Evolutionary conservation across 2,888 invertebrate genomes (phyloP), one percentile per base, ranked within the genome.

Genomic region (Meloe dianella): DNA sequence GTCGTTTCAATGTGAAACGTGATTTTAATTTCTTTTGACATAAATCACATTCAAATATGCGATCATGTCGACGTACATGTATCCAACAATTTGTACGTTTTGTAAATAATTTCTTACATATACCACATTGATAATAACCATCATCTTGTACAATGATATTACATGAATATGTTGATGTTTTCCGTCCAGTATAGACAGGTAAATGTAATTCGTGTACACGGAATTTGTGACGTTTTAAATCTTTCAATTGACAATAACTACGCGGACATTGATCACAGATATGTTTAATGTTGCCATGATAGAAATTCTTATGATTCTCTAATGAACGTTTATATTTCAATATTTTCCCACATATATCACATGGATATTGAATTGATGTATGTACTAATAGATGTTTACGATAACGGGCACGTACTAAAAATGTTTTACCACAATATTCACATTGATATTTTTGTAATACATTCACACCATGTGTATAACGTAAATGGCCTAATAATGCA

Each of bases 201-300:
- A 47, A 47, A 17, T 47, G 6, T 9, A 47, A 20, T 47, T 47
- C 47, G 9, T 47, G 47, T 20, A 47, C 20, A 9, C 47, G 47
- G 7, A 47, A 47, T 47, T 47, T 47, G 20, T 47, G 47, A 7
- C 47, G 27, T 57, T 57, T 57, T 27, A 57, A 27, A 29, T 27
- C 30, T 30, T 27, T 57, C n/a, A 8, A 27, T 57, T 30, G 57
- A 14, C 57, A 9, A 57, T n/a, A 57, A 22, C 17, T 2, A n/a
- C 27, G 57, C 8, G 57, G 30, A 57, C 57, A 57, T 57, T 57
- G 27, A 57, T 29, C 30, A 27, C 27, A 57, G 0, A 29, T 14
- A 30, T 30, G 17, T 57, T 47, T 47, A 6, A 7, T 20, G 20
- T 20, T 10, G 20, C 47, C 47, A 20, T 47, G 47, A 47, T 47